phyloP scores from a whole-genome alignment of 2,113 vertebrate genomes.

The Tetraodon nigroviridis region DNA sequence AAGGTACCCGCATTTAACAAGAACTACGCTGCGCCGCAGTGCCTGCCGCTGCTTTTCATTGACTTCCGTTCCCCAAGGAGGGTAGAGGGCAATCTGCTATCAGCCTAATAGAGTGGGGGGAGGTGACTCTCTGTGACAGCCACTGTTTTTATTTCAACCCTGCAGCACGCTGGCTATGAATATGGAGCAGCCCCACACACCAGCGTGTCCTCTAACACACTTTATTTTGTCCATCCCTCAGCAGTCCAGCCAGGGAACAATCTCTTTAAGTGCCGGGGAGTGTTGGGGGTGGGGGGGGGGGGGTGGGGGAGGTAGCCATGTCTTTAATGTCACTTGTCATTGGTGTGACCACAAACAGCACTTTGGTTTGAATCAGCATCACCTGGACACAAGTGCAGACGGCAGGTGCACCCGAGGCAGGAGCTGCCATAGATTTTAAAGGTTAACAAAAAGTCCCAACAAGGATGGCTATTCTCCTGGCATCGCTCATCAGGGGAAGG shows the following conservation, averaged over 20 bases:
- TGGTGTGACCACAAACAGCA: constrained; percentile 60
- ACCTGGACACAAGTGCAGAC: constrained; percentile 2
- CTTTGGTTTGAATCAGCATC: constrained; percentile 55
- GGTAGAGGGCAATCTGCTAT: constrained; percentile 50
- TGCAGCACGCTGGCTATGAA: constrained; percentile 55
- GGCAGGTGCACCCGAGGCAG: not conserved
- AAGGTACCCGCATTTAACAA: not conserved
- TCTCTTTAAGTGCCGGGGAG: constrained; percentile 62
- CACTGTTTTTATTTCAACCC: constrained; percentile 48
- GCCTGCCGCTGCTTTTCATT: constrained; percentile 46
- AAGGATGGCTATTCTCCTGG: constrained; percentile 16
- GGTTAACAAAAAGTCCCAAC: constrained; percentile 9
- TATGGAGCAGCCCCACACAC: constrained; percentile 53
- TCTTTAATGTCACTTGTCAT: constrained; percentile 64
- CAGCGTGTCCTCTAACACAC: constrained; percentile 52
- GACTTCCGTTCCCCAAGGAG: constrained; percentile 40
- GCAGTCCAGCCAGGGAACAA: constrained; percentile 44
- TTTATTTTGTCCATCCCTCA: constrained; percentile 34
- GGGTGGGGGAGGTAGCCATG: constrained; percentile 18
- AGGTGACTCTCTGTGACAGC: constrained; percentile 23
- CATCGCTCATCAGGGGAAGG: constrained; percentile 26
- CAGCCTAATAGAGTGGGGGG: constrained; percentile 56
- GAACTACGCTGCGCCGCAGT: not conserved
- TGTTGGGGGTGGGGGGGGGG: constrained; percentile 1
- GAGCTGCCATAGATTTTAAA: not conserved